Conservation (phyloP, 1,140 invertebrate genomes). For the Lasioglossum albipes region DNA sequence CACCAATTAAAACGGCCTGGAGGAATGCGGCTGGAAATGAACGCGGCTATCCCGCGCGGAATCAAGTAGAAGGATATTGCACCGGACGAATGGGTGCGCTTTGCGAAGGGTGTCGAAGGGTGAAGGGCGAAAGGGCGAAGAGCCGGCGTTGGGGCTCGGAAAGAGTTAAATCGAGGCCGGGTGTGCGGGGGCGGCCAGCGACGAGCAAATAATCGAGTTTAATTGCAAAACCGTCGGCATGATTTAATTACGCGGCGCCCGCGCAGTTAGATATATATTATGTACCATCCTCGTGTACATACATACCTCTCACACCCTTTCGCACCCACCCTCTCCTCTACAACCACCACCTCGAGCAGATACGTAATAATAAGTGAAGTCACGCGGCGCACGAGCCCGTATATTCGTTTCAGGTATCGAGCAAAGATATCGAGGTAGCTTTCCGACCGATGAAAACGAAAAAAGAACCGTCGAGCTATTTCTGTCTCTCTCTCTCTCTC, state of each 20-base stretch:
- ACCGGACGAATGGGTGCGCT: slow-evolving; percentile 50
- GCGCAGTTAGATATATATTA: slow-evolving; percentile 64
- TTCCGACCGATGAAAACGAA: neutral
- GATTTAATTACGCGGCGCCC: slow-evolving; percentile 79
- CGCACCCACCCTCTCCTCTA: neutral
- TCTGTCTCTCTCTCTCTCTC: no score
- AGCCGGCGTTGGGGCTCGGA: slow-evolving; percentile 58
- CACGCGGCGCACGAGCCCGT: slow-evolving; percentile 10
- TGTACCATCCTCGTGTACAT: slow-evolving; percentile 28
- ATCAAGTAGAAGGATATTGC: slow-evolving; percentile 76
- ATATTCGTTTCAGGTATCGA: slow-evolving; percentile 20
- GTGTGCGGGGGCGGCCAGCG: slow-evolving; percentile 69
- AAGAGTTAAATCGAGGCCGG: slow-evolving; percentile 77
- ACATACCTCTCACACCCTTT: slow-evolving; percentile 16
- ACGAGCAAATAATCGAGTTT: slow-evolving; percentile 81
- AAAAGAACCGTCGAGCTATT: no score
- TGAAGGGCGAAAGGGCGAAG: slow-evolving; percentile 10
- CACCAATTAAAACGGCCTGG: slow-evolving; percentile 63
- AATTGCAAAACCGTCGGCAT: slow-evolving; percentile 81
- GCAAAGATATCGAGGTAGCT: slow-evolving; percentile 4
- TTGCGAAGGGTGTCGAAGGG: slow-evolving; percentile 57
- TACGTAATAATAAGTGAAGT: slow-evolving; percentile 56
- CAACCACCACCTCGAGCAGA: slow-evolving; percentile 8
- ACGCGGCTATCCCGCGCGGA: slow-evolving; percentile 64
- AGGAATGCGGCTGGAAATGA: slow-evolving; percentile 64